Conservation (phyloP, 2,888 invertebrate genomes). For the Prenolepis imparis region DNA sequence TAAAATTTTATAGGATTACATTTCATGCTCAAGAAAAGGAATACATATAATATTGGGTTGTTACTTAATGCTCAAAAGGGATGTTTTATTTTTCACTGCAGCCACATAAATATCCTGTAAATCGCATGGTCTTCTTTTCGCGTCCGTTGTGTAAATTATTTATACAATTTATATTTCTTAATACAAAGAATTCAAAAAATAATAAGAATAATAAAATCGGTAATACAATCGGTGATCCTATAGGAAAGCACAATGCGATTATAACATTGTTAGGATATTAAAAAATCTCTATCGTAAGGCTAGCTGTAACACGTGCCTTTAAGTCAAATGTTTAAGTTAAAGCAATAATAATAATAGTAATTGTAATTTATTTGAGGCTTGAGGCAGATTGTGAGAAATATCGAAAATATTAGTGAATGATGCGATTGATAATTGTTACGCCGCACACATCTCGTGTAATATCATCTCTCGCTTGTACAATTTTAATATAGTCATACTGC, state of each 20-base stretch:
- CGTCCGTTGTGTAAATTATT: conserved; percentile 3
- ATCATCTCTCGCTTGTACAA: conserved; percentile 30
- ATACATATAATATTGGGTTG: conserved; percentile 4
- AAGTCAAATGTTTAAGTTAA: conserved; percentile 14
- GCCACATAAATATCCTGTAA: conserved; percentile 27
- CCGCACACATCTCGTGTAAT: background rate
- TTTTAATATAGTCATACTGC: conserved; percentile 37
- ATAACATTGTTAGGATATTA: conserved; percentile 23
- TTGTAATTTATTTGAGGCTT: no score
- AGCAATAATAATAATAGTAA: conserved; percentile 38
- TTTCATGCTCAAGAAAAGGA: conserved; percentile 19
- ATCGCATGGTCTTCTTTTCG: conserved; percentile 24
- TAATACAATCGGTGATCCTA: conserved; percentile 20
- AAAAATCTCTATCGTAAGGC: conserved; percentile 32
- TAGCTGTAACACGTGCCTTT: conserved; percentile 43
- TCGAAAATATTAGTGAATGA: background rate
- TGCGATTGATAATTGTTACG: background rate
- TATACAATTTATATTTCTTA: conserved; percentile 13
- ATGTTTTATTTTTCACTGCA: conserved; percentile 18
- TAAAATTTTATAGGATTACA: conserved; percentile 11
- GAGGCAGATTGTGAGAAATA: no score
- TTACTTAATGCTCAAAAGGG: conserved; percentile 19
- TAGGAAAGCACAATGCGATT: conserved; percentile 26
- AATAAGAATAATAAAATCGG: background rate
- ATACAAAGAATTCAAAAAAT: conserved; percentile 14